Evolutionary conservation across 2,888 invertebrate genomes (phyloP), one percentile per base, ranked within the genome.

Genomic region (Abscondita cerata): DNA sequence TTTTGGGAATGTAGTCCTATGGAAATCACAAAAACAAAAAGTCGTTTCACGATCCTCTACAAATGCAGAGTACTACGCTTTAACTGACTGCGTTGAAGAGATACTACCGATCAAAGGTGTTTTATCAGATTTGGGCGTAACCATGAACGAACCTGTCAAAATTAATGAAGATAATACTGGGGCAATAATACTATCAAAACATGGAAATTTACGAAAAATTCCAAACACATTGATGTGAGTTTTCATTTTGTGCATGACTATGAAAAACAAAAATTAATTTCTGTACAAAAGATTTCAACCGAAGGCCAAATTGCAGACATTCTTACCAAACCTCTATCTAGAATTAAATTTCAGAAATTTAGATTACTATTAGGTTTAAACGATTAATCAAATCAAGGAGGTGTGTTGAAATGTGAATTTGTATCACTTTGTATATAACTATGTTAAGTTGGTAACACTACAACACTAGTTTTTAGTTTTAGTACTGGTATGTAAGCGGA

Each of bases 1-100:
- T 12, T 38, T 38, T 34, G 68, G 52, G 6, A 62, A 62, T 18
- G 5, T 31, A 12, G 38, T 60, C 31, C 15, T 59, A 12, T 59
- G 62, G 58, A 62, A 62, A 40, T 52, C 58, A 3, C 40, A 53
- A 44, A 62, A 62, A 53, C 57, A 52, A 46, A 64, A 64, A 41
- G 52, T 52, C 25, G 60, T 64, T 15, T 60, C 56, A 13, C 60
- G 57, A 56, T 52, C 64, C 9, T 61, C 60, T 13, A 61, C 51
- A n/a, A 46, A 55, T 46, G 63, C 59, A 18, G 59, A 64, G 38
- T 63, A 59, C 44, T 50, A 55, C n/a, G 57, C 60, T 12, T 46
- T 61, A 20, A 46, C 56, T 4, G 61, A 62, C 12, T 41, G 46
- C 13, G 55, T 59, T 11, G 46, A 46, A 9, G 57, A 58, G 50